Evolutionary conservation across 2,888 invertebrate species (phyloP).

Genomic region (Caenorhabditis afra): DNA sequence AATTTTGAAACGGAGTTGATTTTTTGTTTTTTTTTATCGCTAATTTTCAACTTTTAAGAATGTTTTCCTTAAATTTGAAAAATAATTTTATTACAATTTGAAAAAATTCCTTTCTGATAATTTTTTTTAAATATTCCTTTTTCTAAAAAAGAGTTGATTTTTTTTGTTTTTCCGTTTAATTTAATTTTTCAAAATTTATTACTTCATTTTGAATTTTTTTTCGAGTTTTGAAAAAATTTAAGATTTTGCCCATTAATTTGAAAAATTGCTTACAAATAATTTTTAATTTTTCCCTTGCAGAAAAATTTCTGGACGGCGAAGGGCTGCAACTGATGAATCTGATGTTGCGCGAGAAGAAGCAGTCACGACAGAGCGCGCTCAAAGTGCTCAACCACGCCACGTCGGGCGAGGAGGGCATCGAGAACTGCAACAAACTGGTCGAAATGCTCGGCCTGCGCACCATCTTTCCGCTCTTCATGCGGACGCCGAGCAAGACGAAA

Average conservation of each 20-base stretch:
- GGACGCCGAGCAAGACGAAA: constrained; percentile 90
- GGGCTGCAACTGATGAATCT: constrained; percentile 99
- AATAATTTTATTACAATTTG: no score
- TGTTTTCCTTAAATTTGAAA: no score
- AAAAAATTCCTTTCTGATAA: no score
- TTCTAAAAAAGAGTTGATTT: no score
- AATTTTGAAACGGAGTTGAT: background rate
- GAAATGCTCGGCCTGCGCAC: constrained; percentile 95
- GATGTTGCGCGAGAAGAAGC: constrained; percentile 97
- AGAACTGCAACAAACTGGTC: constrained; percentile 95
- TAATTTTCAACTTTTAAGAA: no score
- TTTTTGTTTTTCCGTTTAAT: no score
- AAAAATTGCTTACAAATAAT: background rate
- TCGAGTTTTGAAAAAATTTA: no score
- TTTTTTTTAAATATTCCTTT: no score
- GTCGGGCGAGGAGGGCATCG: constrained; percentile 92
- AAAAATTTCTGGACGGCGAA: constrained; percentile 93
- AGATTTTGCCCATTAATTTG: no score
- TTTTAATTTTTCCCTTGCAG: no score
- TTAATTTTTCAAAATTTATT: no score
- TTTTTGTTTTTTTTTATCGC: background rate
- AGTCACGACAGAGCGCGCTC: constrained; percentile 94
- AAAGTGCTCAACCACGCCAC: constrained; percentile 95
- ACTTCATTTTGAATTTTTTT: no score
- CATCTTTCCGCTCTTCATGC: constrained; percentile 98